A percentile compares a stretch with the other conserved stretches of the same genome.
Evolutionary conservation across 2,797 vertebrate species (phyloP).

Genomic region (Xiphorhynchus erythropygius): DNA sequence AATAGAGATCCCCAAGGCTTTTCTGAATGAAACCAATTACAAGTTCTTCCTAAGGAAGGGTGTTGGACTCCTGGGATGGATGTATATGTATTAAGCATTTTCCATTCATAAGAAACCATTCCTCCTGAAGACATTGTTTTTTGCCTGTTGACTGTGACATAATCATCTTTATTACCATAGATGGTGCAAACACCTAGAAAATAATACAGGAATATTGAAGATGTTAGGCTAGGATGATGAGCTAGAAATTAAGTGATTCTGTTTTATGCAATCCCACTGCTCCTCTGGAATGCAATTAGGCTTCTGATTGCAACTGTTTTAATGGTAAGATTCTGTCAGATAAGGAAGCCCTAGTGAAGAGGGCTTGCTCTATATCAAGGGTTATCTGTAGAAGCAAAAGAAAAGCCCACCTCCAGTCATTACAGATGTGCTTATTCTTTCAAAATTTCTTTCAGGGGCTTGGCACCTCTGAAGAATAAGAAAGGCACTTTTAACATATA

Average conservation of each 20-base stretch:
- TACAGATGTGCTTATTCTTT: background rate
- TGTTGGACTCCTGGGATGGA: background rate
- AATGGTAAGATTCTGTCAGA: background rate
- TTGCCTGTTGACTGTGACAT: background rate
- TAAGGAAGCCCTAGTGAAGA: background rate
- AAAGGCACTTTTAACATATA: background rate
- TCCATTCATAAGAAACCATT: background rate
- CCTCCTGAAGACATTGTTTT: background rate
- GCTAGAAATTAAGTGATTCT: background rate
- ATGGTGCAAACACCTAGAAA: background rate
- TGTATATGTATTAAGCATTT: background rate
- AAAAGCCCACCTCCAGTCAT: background rate
- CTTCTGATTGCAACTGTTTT: background rate
- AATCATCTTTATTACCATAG: background rate
- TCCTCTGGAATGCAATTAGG: background rate
- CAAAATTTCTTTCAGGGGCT: background rate
- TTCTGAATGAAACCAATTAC: constrained; percentile 3
- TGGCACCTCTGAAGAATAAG: background rate
- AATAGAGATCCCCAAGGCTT: constrained; percentile 44
- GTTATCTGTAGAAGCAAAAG: background rate
- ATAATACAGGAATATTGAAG: background rate
- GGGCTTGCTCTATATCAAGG: background rate
- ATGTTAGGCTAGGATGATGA: background rate
- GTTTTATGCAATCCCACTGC: background rate
- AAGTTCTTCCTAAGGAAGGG: background rate